Percentiles rank a stretch among this genome's conserved stretches.
phyloP scores from a whole-genome alignment of 2,797 vertebrate genomes.

The Thripadectes ignobilis region DNA sequence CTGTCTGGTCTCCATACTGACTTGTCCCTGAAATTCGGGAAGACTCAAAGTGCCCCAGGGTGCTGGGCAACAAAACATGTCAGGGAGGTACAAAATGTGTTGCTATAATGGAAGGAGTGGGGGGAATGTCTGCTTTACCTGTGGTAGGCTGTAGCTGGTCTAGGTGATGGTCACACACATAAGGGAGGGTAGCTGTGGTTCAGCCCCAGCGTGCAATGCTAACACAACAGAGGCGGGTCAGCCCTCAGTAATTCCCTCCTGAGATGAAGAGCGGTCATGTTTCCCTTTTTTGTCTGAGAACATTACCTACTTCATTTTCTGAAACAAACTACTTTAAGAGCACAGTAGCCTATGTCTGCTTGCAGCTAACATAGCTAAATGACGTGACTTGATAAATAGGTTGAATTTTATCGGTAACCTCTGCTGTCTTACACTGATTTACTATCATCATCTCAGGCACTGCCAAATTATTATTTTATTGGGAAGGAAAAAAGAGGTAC shows the following conservation, averaged over 20 bases:
- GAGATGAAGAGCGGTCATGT: background rate
- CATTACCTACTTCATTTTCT: conserved; percentile 21
- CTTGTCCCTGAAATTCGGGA: background rate
- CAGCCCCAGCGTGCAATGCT: background rate
- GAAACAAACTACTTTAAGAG: conserved; percentile 15
- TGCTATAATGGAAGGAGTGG: background rate
- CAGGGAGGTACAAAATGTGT: background rate
- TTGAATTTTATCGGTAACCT: conserved; percentile 58
- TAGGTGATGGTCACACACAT: background rate
- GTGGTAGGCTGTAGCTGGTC: background rate
- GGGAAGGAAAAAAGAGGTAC: conserved; percentile 71
- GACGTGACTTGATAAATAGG: conserved; percentile 65
- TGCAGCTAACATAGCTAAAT: conserved; percentile 39
- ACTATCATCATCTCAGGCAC: conserved; percentile 66
- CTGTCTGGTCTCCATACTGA: background rate
- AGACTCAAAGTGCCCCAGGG: fast-evolving
- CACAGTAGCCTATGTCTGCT: conserved; percentile 36
- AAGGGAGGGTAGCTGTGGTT: background rate
- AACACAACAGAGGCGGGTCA: background rate
- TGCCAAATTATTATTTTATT: conserved; percentile 77
- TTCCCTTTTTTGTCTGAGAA: conserved; percentile 12
- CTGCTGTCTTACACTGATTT: conserved; percentile 74
- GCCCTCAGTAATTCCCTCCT: background rate
- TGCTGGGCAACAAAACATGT: background rate
- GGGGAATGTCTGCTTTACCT: background rate